Base-by-base conservation (phyloP, 30 jellyfish, hydroid and myxozoan species). In the Aurelia aurita region DNA sequence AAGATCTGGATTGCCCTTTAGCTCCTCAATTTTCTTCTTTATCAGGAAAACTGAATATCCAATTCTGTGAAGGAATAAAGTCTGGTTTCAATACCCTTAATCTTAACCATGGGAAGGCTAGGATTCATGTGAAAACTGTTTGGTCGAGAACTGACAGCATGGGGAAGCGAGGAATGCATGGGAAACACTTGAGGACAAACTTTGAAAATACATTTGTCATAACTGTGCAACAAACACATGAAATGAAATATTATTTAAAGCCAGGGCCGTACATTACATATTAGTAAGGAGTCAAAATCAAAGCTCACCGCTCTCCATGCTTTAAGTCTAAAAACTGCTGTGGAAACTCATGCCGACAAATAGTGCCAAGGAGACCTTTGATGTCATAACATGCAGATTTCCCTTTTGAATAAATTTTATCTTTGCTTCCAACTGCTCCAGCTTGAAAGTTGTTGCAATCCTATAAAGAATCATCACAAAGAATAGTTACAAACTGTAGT, bases 361-460 rank as follows among this genome's bases (percentile, higher is more conserved):
- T 72, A 44, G 84, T 1, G 46, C 84, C 84, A 43, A 72, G 53
- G 14, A 72, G 14, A 19, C 84, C 70, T 72, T 35, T 46, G 15
- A 23, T 72, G 46, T 72, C 84, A 72, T 72, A 72, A 2, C 7
- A 3, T 1, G 43, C 7, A 15, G 84, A 72, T 25, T 72, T 72
- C 13, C 84, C 84, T 49, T 72, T 35, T 34, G 84, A 20, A 27
- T 45, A 25, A 3, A 51, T 20, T 2, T 21, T 13, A 5, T 72
- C 84, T 0, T 49, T 72, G 21, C 46, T 3, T 1, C 84, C 84
- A 72, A 72, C 29, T 3, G 84, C 53, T 1, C 84, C 84, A 6
- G 69, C 84, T 72, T 72, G 84, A 49, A 72, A 72, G 70, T 72
- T 72, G 70, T 72, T 72, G 25, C 84, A 72, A 13, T 35, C 70